A percentile compares a stretch with the other conserved stretches of the same genome.
phyloP scores from a whole-genome alignment of 2,113 vertebrate species.

The Gasterosteus aculeatus region DNA sequence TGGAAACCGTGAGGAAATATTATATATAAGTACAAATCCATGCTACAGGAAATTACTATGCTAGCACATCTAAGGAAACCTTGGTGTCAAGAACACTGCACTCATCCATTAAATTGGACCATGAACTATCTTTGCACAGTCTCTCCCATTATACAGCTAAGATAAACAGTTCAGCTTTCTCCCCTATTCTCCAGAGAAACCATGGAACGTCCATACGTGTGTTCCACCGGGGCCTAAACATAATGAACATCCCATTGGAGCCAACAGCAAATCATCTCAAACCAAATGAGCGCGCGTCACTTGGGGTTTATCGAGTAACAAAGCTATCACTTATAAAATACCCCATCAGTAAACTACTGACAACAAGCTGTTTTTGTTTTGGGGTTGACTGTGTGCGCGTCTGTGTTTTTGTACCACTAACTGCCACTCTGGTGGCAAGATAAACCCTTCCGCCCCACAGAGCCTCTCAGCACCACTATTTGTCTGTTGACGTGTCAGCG shows the following conservation, averaged over 20 bases:
- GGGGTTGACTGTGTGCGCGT: constrained; percentile 25
- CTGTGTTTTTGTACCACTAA: constrained; percentile 42
- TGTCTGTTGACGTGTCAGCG: constrained; percentile 65
- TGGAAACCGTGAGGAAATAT: not conserved
- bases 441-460: constrained; percentile 69
- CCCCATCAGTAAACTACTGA: constrained; percentile 62
- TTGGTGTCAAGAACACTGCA: not conserved
- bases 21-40: not conserved
- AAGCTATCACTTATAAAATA: constrained; percentile 47
- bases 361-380: constrained; percentile 32
- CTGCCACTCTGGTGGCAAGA: constrained; percentile 61
- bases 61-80: not conserved
- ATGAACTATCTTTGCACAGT: not conserved
- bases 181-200: constrained; percentile 33
- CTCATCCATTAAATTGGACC: not conserved
- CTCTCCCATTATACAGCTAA: not conserved
- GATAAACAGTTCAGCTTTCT: constrained; percentile 25
- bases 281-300: constrained; percentile 41
- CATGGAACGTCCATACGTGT: constrained; percentile 36
- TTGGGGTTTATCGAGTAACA: constrained; percentile 43
- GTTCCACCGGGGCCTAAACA: constrained; percentile 20
- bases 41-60: not conserved
- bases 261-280: constrained; percentile 42
- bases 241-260: constrained; percentile 37
- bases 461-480: constrained; percentile 64